These are phyloP conservation scores for Synodontis membranacea DNA, from an alignment of 2,113 vertebrate species.

Conservation along the genomic window DNA sequence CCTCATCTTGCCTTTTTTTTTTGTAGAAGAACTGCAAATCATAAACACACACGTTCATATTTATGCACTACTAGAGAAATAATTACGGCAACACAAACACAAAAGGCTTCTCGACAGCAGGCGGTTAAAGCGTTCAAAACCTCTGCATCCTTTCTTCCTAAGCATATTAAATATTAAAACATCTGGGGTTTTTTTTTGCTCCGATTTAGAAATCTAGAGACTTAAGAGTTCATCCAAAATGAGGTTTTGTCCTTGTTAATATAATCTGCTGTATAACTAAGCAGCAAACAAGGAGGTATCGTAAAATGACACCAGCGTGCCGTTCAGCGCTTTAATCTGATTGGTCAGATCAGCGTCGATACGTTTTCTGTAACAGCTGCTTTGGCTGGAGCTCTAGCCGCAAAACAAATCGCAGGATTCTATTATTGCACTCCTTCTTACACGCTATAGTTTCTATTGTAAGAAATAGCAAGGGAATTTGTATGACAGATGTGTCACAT, in stretches of 20 bases:
- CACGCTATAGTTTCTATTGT: background rate
- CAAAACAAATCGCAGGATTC: background rate
- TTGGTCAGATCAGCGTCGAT: background rate
- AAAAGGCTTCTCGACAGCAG: slow-evolving; percentile 37
- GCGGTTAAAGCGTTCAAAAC: slow-evolving; percentile 37
- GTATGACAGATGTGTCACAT: background rate
- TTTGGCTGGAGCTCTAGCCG: background rate
- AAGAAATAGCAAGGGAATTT: background rate
- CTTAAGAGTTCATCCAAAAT: slow-evolving; percentile 19
- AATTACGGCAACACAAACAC: slow-evolving; percentile 41
- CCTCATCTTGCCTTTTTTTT: slow-evolving; percentile 36
- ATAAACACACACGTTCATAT: slow-evolving; percentile 51
- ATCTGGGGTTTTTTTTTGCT: slow-evolving; percentile 10
- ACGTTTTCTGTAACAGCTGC: background rate
- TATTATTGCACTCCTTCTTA: background rate
- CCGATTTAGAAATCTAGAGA: slow-evolving; percentile 10
- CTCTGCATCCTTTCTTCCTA: slow-evolving; percentile 26
- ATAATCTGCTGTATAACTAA: background rate
- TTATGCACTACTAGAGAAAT: slow-evolving; percentile 53
- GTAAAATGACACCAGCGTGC: background rate
- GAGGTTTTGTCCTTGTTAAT: background rate
- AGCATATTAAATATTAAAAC: slow-evolving; percentile 41
- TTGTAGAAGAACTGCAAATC: slow-evolving; percentile 43
- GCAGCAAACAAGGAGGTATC: background rate
- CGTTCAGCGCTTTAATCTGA: background rate